These are phyloP conservation scores for Plagodis pulveraria DNA, from an alignment of 2,888 invertebrate species.

Conservation along the genomic window DNA sequence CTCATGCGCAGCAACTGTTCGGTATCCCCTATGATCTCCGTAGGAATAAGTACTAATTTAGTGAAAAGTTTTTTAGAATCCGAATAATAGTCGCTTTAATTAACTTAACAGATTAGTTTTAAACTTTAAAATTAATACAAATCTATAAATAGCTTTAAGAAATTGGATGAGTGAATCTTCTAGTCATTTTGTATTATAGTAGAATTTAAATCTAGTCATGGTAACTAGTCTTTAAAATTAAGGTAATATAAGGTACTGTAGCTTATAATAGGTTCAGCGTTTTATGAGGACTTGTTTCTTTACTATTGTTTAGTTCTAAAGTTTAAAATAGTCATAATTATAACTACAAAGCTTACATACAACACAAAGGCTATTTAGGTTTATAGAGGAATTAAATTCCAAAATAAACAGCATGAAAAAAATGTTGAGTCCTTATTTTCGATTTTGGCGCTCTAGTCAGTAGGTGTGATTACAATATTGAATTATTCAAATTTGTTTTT, in stretches of 20 bases:
- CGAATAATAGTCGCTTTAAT: constrained; percentile 61
- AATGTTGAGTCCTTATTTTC: too few species aligned
- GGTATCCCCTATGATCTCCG: too few species aligned
- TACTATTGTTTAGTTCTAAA: neutral
- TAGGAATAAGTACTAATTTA: neutral
- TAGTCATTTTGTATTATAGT: constrained; percentile 64
- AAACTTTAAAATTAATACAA: neutral
- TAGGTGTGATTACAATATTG: too few species aligned
- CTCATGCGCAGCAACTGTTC: too few species aligned
- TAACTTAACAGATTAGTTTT: constrained; percentile 19
- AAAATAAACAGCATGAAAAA: constrained; percentile 3
- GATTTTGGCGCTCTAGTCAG: too few species aligned
- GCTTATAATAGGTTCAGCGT: too few species aligned
- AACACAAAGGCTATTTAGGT: constrained; percentile 8
- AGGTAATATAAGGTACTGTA: too few species aligned
- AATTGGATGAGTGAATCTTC: constrained; percentile 69
- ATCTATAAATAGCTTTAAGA: neutral
- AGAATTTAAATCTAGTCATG: constrained; percentile 44
- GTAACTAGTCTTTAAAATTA: constrained; percentile 5
- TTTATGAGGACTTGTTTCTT: neutral
- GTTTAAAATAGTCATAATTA: neutral
- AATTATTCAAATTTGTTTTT: too few species aligned
- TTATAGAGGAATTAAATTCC: constrained; percentile 35
- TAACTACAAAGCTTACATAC: too few species aligned
- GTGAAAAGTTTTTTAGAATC: constrained; percentile 58